Evolutionary conservation across 2,797 vertebrate genomes (phyloP).

Genomic region (Pagetopsis macropterus): DNA sequence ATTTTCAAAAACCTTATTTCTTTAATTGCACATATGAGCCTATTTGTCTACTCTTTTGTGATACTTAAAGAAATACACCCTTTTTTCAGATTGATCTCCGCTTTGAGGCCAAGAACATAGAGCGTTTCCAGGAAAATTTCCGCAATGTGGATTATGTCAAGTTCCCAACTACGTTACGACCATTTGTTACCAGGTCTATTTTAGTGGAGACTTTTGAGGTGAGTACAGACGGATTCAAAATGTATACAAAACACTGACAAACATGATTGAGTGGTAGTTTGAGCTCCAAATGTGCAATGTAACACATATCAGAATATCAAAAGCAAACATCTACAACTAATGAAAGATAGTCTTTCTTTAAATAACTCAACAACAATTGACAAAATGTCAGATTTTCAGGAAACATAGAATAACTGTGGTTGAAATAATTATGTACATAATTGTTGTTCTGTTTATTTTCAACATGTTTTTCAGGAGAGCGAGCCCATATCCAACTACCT

Average conservation of each 20-base stretch:
- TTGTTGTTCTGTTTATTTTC: background rate
- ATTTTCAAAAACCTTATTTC: background rate
- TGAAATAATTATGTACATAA: background rate
- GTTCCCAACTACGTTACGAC: slow-evolving; percentile 91
- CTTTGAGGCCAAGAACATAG: slow-evolving; percentile 92
- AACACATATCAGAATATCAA: background rate
- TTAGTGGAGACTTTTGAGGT: slow-evolving; percentile 96
- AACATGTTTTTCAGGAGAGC: slow-evolving; percentile 77
- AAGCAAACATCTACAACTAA: background rate
- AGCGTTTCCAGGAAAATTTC: slow-evolving; percentile 91
- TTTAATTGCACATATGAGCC: background rate
- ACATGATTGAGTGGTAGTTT: background rate
- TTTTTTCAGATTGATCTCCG: slow-evolving; percentile 90
- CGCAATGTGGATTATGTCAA: slow-evolving; percentile 86
- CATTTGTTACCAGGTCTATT: slow-evolving; percentile 90
- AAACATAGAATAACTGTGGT: background rate
- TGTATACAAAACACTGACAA: background rate
- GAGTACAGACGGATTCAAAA: slow-evolving; percentile 51
- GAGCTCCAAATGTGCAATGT: background rate
- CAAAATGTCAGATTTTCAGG: background rate
- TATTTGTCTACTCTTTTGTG: background rate
- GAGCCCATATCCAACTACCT: slow-evolving; percentile 92
- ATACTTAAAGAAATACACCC: background rate
- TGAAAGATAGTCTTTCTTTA: background rate
- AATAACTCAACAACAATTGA: background rate